A percentile compares a stretch with the other conserved stretches of the same genome.
Evolutionary conservation across 2,113 vertebrate species (phyloP).

Genomic region (Macquaria ambigua): DNA sequence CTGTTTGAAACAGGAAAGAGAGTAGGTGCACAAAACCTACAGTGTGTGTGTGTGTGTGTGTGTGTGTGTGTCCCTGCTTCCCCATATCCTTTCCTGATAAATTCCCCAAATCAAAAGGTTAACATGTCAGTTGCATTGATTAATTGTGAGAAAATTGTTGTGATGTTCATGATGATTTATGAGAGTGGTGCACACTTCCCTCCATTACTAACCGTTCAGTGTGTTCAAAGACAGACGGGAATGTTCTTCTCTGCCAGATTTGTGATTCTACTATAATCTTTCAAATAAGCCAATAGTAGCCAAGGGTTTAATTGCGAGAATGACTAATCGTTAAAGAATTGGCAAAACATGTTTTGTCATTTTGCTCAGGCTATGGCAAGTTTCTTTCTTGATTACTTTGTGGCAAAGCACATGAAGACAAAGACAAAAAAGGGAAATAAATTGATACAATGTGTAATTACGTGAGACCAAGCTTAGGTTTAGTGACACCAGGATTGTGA

Average conservation of each 20-base stretch:
- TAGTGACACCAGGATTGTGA: not conserved
- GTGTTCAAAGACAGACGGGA: not conserved
- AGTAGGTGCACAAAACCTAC: not conserved
- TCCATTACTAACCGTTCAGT: not conserved
- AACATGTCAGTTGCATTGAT: conserved; percentile 15
- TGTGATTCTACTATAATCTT: not conserved
- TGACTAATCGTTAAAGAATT: conserved; percentile 24
- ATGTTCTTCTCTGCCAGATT: not conserved
- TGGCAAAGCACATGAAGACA: not conserved
- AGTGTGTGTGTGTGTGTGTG: not conserved
- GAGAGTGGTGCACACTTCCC: not conserved
- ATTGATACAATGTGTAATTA: not conserved
- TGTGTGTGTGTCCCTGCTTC: not conserved
- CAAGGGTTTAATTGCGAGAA: not conserved
- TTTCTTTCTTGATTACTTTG: not conserved
- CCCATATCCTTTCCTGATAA: not conserved
- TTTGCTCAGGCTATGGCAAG: not conserved
- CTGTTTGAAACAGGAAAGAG: not conserved
- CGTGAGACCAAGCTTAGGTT: not conserved
- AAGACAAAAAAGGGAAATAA: not conserved
- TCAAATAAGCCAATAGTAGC: conserved; percentile 2
- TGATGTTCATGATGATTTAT: not conserved
- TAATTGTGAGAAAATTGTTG: not conserved
- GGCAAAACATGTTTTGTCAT: conserved; percentile 12
- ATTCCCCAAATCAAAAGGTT: not conserved